Base-by-base conservation (phyloP, 2,797 vertebrate species). In the Argyrosomus regius region DNA sequence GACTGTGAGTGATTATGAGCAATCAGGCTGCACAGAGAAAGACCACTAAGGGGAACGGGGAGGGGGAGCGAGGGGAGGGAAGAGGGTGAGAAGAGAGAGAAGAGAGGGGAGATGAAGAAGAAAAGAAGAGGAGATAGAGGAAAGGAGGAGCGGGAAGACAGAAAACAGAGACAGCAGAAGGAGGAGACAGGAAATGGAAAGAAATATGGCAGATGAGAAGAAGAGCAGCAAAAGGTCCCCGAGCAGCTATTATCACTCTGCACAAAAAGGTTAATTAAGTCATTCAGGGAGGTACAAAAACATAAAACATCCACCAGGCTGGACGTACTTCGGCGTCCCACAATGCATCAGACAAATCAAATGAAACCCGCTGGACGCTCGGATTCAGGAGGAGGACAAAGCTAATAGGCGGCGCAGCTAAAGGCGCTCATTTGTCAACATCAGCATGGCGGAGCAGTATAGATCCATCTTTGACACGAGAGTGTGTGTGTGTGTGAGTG, bases 351-450 rank as follows among this genome's bases (percentile, higher is more conserved):
- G 60, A 71, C 81, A 43, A 78, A 87, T 82, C 83, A 45, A 46
- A 88, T 77, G 24, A 67, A 74, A 58, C 12, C 9, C 48, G 35
- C 70, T 28, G 68, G 52, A 62, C 2, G 65, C 72, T 75, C n/a
- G 22, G 31, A 35, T 72, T 76, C 62, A 77, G 54, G 59, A 6
- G n/a, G 43, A 56, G 62, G 72, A 87, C 84, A 57, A 73, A 68
- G 72, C 81, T 85, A 77, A 78, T 35, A 60, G 70, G 78, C 64
- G 18, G 41, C n/a, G 0, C 58, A 0, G 78, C 81, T 85, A 72
- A 86, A 82, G 83, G 88, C 6, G 24, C 85, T 88, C 88, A 82
- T 94, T 88, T 86, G 75, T 94, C 91, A 90, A 70, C 83, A 90
- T 93, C 90, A 90, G 69, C 35, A 12, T 17, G 16, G 80, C 77